A percentile compares a stretch with the other conserved stretches of the same genome.
Evolutionary conservation across 2,888 invertebrate genomes (phyloP).

Genomic region (Drosophila austrosaltans): DNA sequence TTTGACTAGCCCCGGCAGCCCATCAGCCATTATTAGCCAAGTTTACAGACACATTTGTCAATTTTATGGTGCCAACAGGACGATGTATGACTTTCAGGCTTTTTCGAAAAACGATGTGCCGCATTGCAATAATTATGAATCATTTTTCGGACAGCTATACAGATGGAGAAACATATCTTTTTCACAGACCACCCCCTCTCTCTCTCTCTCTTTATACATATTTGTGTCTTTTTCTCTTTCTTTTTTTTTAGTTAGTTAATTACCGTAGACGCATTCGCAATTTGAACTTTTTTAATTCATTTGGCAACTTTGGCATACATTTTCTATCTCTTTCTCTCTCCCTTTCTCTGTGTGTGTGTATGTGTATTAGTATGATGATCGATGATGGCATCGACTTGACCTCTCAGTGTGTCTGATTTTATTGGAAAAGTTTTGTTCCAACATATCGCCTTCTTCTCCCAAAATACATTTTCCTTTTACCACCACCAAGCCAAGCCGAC

Average conservation of each 20-base stretch:
- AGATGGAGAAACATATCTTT: constrained; percentile 5
- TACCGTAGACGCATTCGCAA: constrained; percentile 53
- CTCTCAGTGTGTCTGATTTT: constrained; percentile 71
- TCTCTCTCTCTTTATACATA: constrained; percentile 6
- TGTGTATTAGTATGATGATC: constrained; percentile 53
- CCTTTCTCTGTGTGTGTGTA: neutral
- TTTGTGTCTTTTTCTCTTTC: no score
- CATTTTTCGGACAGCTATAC: constrained; percentile 12
- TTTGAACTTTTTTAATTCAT: constrained; percentile 74
- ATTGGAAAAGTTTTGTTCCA: constrained; percentile 72
- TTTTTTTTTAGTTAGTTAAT: constrained; percentile 54
- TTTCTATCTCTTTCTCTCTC: constrained; percentile 14
- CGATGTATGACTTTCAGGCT: constrained; percentile 46
- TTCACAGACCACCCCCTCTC: neutral
- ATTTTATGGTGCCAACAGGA: constrained; percentile 75
- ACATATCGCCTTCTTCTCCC: neutral
- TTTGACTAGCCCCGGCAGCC: neutral
- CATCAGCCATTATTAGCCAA: constrained; percentile 70
- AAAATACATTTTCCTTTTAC: neutral
- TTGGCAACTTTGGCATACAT: constrained; percentile 60
- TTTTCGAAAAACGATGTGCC: constrained; percentile 58
- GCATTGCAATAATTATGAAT: constrained; percentile 65
- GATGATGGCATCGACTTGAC: constrained; percentile 71
- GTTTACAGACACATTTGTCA: constrained; percentile 81
- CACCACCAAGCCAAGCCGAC: neutral